phyloP scores from a whole-genome alignment of 2,888 invertebrate species.

The Netelia fuscicornis region DNA sequence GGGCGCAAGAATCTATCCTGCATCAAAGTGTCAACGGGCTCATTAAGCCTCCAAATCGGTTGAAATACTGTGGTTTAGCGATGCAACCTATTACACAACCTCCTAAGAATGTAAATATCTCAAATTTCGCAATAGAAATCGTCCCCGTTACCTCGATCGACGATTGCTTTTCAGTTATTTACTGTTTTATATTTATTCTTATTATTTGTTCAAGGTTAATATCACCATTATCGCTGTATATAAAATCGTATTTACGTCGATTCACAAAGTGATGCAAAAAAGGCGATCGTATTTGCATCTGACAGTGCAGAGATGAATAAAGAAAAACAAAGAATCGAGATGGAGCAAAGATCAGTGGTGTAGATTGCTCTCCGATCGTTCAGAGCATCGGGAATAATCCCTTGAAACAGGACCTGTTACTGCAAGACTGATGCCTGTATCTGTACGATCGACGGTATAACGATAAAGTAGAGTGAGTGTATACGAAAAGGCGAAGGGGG shows the following conservation, averaged over 20 bases:
- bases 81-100: conserved; percentile 4
- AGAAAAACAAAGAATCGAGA: conserved; percentile 38
- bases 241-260: not conserved
- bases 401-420: conserved; percentile 84
- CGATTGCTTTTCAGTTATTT: not conserved
- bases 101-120: not conserved
- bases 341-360: conserved; percentile 48
- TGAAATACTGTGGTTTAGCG: conserved; percentile 72
- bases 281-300: conserved; percentile 47
- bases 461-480: conserved; percentile 12
- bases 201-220: no score
- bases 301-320: conserved; percentile 11
- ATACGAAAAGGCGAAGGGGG: not conserved
- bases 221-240: no score
- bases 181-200: not conserved
- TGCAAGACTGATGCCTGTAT: conserved; percentile 75
- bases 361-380: conserved; percentile 41
- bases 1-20: conserved; percentile 75
- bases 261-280: conserved; percentile 9
- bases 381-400: conserved; percentile 76
- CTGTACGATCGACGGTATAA: conserved; percentile 54
- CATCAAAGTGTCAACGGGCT: conserved; percentile 82
- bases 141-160: not conserved
- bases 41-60: conserved; percentile 81
- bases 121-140: not conserved